These are phyloP conservation scores for Drosophila diplacantha DNA, from an alignment of 2,888 invertebrate genomes.

Conservation along the genomic window DNA sequence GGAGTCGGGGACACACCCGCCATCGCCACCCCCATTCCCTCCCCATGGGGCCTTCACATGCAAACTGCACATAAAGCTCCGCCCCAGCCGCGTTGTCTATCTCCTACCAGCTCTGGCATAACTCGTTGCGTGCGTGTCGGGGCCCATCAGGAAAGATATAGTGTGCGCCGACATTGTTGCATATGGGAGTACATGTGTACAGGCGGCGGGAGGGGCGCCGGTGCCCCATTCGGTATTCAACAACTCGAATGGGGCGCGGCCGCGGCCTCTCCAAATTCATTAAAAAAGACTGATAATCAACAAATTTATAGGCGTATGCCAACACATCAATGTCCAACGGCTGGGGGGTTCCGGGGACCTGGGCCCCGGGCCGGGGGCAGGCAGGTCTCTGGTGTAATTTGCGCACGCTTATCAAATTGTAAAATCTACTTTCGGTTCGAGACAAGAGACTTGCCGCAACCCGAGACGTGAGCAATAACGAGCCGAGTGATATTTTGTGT, in stretches of 20 bases:
- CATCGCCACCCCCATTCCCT: conserved; percentile 9
- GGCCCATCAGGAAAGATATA: conserved; percentile 30
- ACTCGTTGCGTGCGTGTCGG: conserved; percentile 34
- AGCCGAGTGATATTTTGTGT: conserved; percentile 68
- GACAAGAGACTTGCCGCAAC: conserved; percentile 37
- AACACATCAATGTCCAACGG: conserved; percentile 62
- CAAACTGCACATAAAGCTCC: conserved; percentile 64
- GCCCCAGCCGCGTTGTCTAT: conserved; percentile 31
- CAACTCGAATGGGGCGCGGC: conserved; percentile 39
- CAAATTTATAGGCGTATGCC: conserved; percentile 70
- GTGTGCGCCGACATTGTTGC: conserved; percentile 28
- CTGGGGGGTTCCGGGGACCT: conserved; percentile 3
- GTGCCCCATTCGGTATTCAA: conserved; percentile 30
- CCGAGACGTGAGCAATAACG: conserved; percentile 61
- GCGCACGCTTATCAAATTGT: conserved; percentile 69
- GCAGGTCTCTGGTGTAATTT: conserved; percentile 66
- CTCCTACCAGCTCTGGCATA: conserved; percentile 14
- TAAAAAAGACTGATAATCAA: conserved; percentile 63
- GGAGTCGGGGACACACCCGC: conserved; percentile 4
- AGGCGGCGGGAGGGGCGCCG: conserved; percentile 13
- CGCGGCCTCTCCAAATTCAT: conserved; percentile 58
- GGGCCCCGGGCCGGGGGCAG: conserved; percentile 39
- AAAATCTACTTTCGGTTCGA: conserved; percentile 69
- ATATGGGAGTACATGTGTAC: conserved; percentile 26
- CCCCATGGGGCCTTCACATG: conserved; percentile 54